Conservation (phyloP, 2,888 invertebrate genomes). For the Sarcophaga variegata region DNA sequence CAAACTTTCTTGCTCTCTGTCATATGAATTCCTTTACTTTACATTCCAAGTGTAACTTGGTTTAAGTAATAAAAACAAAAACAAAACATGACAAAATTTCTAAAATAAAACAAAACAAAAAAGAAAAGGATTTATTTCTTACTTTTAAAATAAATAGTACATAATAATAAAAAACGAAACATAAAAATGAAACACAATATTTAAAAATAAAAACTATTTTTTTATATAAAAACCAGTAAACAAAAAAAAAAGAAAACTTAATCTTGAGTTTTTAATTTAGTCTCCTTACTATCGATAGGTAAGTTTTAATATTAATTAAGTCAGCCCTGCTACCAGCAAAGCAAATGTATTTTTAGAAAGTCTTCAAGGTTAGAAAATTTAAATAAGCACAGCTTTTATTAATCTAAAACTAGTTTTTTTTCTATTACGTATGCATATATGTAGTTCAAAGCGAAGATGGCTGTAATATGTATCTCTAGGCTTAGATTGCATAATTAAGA, state of each 20-base stretch:
- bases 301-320: too few species aligned
- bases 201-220: constrained; percentile 57
- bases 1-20: background rate
- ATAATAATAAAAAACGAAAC: background rate
- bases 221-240: constrained; percentile 47
- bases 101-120: constrained; percentile 8
- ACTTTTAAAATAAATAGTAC: constrained; percentile 2
- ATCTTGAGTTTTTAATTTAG: background rate
- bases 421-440: too few species aligned
- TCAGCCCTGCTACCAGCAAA: too few species aligned
- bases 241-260: background rate
- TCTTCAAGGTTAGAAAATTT: too few species aligned
- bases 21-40: background rate
- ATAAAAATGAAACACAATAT: constrained; percentile 35
- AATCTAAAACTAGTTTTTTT: too few species aligned
- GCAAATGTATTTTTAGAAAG: too few species aligned
- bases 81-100: constrained; percentile 17
- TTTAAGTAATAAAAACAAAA: constrained; percentile 7
- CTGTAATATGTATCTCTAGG: too few species aligned
- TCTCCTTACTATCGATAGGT: too few species aligned
- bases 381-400: too few species aligned
- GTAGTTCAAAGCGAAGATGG: too few species aligned
- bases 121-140: background rate
- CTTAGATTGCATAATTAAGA: too few species aligned
- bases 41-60: constrained; percentile 66